phyloP scores from a whole-genome alignment of 2,113 vertebrate species.

The Phodopus roborovskii region DNA sequence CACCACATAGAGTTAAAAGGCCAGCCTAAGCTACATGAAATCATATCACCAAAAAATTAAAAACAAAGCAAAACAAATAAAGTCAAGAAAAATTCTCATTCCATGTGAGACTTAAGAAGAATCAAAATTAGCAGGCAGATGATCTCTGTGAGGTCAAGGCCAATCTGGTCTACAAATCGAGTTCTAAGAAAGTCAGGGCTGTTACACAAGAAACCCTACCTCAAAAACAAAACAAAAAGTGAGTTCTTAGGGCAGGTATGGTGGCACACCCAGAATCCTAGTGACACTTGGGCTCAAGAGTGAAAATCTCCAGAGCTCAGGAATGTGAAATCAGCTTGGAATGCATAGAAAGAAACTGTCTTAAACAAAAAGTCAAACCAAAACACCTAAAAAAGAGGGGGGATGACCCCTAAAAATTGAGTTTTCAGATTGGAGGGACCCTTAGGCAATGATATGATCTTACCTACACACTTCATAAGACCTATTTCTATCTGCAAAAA shows the following conservation, averaged over 20 bases:
- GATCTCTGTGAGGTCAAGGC: no score
- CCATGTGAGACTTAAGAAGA: background rate
- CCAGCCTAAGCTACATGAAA: background rate
- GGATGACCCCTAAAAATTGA: background rate
- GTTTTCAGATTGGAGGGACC: conserved; percentile 31
- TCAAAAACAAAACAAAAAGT: background rate
- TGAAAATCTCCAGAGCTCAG: background rate
- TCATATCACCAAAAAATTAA: background rate
- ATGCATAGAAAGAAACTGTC: background rate
- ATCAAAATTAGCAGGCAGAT: background rate
- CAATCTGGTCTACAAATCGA: no score
- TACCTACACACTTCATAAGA: conserved; percentile 26
- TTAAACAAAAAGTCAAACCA: background rate
- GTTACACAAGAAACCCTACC: no score
- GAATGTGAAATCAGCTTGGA: background rate
- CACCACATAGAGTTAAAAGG: background rate
- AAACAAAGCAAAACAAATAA: background rate
- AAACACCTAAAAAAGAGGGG: background rate
- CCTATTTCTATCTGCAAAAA: conserved; percentile 37
- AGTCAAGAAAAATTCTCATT: background rate
- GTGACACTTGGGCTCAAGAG: background rate
- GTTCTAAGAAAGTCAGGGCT: no score
- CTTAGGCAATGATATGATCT: background rate
- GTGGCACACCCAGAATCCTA: background rate
- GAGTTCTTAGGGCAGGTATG: background rate